Percentiles rank a stretch among this genome's conserved stretches.
Evolutionary conservation across 2,113 vertebrate genomes (phyloP).

Genomic region (Elgaria multicarinata): DNA sequence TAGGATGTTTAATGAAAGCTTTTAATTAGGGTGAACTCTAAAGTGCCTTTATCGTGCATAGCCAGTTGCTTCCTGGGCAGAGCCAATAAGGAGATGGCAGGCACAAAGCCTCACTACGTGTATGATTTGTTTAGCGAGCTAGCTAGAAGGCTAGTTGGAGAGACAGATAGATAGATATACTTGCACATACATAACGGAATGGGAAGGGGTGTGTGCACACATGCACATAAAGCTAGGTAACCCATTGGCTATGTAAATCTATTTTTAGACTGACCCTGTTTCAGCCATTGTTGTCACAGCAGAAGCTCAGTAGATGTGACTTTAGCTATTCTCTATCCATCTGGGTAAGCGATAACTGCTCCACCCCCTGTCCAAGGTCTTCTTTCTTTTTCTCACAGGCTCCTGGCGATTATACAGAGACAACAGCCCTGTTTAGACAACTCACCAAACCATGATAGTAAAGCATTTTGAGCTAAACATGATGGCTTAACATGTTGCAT

Average conservation of each 20-base stretch:
- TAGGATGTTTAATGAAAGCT: neutral
- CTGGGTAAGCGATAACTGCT: neutral
- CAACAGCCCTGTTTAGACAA: too few species aligned
- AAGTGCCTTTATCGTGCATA: neutral
- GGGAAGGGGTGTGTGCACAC: too few species aligned
- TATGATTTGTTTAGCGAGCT: neutral
- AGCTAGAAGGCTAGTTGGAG: neutral
- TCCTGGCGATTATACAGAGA: neutral
- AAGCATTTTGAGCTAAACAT: too few species aligned
- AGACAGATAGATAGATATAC: neutral
- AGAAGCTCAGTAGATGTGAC: neutral
- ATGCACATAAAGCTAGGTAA: neutral
- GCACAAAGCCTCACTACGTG: neutral
- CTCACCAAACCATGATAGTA: too few species aligned
- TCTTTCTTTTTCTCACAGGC: neutral
- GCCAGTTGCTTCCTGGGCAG: slow-evolving; percentile 25
- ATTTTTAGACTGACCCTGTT: neutral
- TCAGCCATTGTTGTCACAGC: neutral
- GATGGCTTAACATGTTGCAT: too few species aligned
- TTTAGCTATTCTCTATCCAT: neutral
- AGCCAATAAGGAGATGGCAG: neutral
- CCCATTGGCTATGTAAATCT: neutral
- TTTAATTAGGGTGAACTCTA: neutral
- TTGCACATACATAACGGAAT: neutral
- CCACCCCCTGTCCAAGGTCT: neutral